Percentiles rank a stretch among this genome's conserved stretches.
phyloP scores from a whole-genome alignment of 2,888 invertebrate genomes.

The Phengaris alcon region DNA sequence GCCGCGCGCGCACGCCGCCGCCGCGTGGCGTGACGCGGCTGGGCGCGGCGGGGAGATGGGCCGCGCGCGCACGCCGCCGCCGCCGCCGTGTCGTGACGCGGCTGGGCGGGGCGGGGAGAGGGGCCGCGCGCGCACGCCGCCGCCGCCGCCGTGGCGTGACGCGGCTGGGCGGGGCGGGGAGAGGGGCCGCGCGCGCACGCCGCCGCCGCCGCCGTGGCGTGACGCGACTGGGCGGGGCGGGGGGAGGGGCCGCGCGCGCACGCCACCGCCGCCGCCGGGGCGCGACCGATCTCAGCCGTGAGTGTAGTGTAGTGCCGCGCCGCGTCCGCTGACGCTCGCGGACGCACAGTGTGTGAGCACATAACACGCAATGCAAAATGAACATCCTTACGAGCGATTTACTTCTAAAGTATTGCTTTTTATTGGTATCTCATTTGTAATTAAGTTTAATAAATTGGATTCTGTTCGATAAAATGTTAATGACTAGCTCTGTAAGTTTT shows the following conservation, averaged over 20 bases:
- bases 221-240: slow-evolving; percentile 59
- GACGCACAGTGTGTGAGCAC: background rate
- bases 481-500: background rate
- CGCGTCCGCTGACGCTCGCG: background rate
- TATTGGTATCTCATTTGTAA: slow-evolving; percentile 9
- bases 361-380: slow-evolving; percentile 28
- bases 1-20: slow-evolving; percentile 36
- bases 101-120: slow-evolving; percentile 53
- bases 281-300: slow-evolving; percentile 71
- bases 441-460: background rate
- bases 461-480: background rate
- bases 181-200: no score
- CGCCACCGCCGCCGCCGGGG: slow-evolving; percentile 44
- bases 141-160: slow-evolving; percentile 40
- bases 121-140: no score
- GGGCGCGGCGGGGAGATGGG: slow-evolving; percentile 53
- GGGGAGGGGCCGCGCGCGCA: background rate
- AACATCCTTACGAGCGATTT: slow-evolving; percentile 31
- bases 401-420: background rate
- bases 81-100: slow-evolving; percentile 53
- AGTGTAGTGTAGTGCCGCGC: slow-evolving; percentile 1
- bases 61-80: no score
- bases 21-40: slow-evolving; percentile 60
- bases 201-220: slow-evolving; percentile 58
- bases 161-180: slow-evolving; percentile 70